phyloP scores from a whole-genome alignment of 2,888 invertebrate species.

The Alsophila aescularia region DNA sequence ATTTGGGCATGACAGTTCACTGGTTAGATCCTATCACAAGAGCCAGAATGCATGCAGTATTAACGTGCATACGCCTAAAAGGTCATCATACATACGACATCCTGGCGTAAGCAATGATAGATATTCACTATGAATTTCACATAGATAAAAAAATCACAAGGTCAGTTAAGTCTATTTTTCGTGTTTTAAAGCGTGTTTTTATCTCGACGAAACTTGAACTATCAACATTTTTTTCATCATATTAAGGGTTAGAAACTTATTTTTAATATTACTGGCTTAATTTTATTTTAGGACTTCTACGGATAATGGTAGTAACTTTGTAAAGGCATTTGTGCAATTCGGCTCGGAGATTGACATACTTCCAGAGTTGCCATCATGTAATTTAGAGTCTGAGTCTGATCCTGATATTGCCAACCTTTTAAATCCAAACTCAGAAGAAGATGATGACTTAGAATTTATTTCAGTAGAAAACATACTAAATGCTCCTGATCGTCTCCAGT shows the following conservation, averaged over 20 bases:
- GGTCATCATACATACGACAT: too few relatives aligned
- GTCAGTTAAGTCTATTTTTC: conserved; percentile 29
- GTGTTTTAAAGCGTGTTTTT: background rate
- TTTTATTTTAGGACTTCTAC: conserved; percentile 31
- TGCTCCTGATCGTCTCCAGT: conserved; percentile 25
- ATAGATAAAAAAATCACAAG: conserved; percentile 23
- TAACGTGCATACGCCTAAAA: too few relatives aligned
- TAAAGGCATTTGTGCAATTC: conserved; percentile 33
- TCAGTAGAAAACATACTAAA: conserved; percentile 12
- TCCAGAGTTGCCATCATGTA: conserved; percentile 22
- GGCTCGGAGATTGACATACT: conserved; percentile 29
- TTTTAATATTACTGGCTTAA: background rate
- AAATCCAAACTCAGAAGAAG: conserved; percentile 27
- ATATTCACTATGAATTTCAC: conserved; percentile 28
- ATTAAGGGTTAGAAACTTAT: too few relatives aligned
- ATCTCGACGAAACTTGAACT: too few relatives aligned
- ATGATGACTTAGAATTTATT: conserved; percentile 30
- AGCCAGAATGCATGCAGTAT: too few relatives aligned
- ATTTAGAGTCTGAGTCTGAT: conserved; percentile 23
- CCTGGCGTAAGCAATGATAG: conserved; percentile 26
- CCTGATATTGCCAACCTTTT: conserved; percentile 26
- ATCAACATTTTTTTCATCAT: too few relatives aligned
- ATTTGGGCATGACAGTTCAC: too few relatives aligned
- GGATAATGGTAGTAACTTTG: conserved; percentile 33
- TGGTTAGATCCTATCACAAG: too few relatives aligned